Conservation (phyloP, 2,113 vertebrate species). For the Panthera tigris region DNA sequence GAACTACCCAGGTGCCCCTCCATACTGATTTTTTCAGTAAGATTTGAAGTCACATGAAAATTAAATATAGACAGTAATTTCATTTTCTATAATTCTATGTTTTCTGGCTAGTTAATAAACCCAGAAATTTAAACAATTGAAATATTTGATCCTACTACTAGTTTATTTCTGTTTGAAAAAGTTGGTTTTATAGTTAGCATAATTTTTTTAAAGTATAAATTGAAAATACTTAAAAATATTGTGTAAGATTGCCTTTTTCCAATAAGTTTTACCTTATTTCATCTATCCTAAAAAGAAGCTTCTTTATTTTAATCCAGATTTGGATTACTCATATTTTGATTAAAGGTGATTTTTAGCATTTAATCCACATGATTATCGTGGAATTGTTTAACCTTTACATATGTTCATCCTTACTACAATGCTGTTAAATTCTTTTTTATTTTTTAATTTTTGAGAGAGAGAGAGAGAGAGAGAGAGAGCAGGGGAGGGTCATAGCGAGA, state of each 20-base stretch:
- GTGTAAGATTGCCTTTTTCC: background rate
- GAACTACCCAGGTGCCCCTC: too few relatives aligned
- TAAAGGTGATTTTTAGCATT: background rate
- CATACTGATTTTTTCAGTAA: background rate
- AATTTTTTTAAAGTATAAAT: background rate
- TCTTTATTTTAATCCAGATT: background rate
- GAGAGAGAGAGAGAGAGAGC: too few relatives aligned
- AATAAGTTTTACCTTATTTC: background rate
- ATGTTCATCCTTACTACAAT: background rate
- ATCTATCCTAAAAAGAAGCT: background rate
- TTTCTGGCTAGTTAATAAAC: background rate
- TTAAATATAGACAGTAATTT: background rate
- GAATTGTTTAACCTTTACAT: background rate
- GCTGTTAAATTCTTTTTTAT: background rate
- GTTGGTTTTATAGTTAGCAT: background rate
- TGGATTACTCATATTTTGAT: background rate
- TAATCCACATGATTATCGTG: background rate
- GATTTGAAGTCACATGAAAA: background rate
- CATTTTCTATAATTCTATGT: background rate
- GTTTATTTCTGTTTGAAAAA: conserved; percentile 48
- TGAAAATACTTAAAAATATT: background rate
- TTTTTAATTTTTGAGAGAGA: too few relatives aligned
- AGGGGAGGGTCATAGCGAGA: too few relatives aligned
- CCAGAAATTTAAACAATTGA: background rate
- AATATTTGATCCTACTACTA: background rate